These are phyloP conservation scores for Pogonognathellus flavescens DNA, from an alignment of 1,140 invertebrate species.

Conservation along the genomic window DNA sequence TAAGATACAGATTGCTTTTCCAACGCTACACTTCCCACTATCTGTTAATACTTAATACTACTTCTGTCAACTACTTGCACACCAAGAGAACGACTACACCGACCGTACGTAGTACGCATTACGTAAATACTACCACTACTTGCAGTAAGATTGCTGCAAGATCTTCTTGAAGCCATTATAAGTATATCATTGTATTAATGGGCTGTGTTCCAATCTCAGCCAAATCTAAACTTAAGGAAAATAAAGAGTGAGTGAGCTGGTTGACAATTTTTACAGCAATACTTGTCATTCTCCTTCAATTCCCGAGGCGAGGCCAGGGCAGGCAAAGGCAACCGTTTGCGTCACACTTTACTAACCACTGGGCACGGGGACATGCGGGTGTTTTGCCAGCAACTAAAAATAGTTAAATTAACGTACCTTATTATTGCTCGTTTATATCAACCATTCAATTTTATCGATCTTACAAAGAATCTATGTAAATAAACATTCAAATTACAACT, in stretches of 20 bases:
- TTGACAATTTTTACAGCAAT: slow-evolving; percentile 49
- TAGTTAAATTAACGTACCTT: slow-evolving; percentile 17
- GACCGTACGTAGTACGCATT: too few species aligned
- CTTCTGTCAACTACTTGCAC: too few species aligned
- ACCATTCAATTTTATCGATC: too few species aligned
- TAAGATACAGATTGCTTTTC: not conserved
- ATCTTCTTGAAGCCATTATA: not conserved
- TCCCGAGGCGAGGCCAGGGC: slow-evolving; percentile 33
- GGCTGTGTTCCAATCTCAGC: slow-evolving; percentile 37
- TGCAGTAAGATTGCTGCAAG: not conserved
- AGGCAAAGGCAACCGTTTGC: slow-evolving; percentile 17
- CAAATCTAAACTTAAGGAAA: slow-evolving; percentile 44
- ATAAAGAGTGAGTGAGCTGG: slow-evolving; percentile 31
- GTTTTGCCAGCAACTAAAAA: slow-evolving; percentile 18
- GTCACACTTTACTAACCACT: slow-evolving; percentile 37
- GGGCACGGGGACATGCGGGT: not conserved
- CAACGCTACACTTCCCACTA: too few species aligned
- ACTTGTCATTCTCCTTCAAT: slow-evolving; percentile 48
- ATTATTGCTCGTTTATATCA: not conserved
- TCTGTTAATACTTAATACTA: too few species aligned
- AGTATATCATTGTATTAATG: slow-evolving; percentile 40
- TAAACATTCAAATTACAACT: too few species aligned
- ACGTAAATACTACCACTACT: too few species aligned
- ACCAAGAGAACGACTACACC: too few species aligned
- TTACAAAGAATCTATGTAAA: too few species aligned